A percentile compares a stretch with the other conserved stretches of the same genome.
Conservation (phyloP, 2,113 vertebrate genomes). For the Propithecus coquereli region DNA sequence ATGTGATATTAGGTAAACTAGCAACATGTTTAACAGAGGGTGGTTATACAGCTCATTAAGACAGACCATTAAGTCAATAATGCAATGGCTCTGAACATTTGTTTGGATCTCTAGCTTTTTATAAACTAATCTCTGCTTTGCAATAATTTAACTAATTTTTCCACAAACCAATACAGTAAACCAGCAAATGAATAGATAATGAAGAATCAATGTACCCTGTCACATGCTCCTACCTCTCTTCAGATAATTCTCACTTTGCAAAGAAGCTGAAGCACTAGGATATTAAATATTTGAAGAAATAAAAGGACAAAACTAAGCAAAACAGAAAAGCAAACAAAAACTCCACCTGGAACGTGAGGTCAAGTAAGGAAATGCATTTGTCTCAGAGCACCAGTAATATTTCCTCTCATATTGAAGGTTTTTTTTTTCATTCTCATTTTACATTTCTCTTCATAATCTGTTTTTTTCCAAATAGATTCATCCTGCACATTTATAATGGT, state of each 20-base stretch:
- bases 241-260: constrained; percentile 29
- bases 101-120: constrained; percentile 31
- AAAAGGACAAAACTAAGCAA: not conserved
- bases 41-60: constrained; percentile 42
- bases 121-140: constrained; percentile 34
- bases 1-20: constrained; percentile 45
- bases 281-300: constrained; percentile 11
- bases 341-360: not conserved
- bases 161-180: not conserved
- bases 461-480: not conserved
- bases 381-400: not conserved
- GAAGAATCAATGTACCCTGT: not conserved
- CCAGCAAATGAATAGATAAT: constrained; percentile 28
- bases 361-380: not conserved
- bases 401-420: not conserved
- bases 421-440: constrained; percentile 15
- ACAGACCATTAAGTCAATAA: constrained; percentile 36
- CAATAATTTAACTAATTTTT: constrained; percentile 34
- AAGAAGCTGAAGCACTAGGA: not conserved
- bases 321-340: not conserved
- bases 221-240: not conserved
- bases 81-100: not conserved
- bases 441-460: not conserved
- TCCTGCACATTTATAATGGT: not conserved
- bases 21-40: constrained; percentile 3